These are phyloP conservation scores for Sternarchorhynchus goeldii DNA, from an alignment of 2,797 vertebrate species.

Conservation along the genomic window DNA sequence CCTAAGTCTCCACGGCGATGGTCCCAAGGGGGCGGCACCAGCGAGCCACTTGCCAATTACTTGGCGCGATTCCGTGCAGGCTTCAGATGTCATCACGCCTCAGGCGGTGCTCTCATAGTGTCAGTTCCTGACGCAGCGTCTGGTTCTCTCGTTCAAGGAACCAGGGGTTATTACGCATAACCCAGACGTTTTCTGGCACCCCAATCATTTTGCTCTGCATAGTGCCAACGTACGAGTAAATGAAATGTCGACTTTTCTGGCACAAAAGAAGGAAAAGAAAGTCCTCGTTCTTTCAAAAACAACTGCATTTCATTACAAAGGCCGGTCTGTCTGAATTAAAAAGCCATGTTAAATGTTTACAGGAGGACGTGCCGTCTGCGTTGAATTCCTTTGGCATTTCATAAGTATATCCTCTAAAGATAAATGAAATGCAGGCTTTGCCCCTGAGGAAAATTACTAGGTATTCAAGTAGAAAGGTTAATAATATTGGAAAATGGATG, in stretches of 20 bases:
- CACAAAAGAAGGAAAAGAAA: not conserved
- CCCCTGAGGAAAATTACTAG: constrained; percentile 29
- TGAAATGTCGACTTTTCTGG: not conserved
- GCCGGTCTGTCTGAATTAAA: constrained; percentile 1
- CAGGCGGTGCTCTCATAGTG: too few species aligned
- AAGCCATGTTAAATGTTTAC: constrained; percentile 15
- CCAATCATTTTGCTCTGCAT: not conserved
- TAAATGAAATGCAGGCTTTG: constrained; percentile 25
- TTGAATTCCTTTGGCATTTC: constrained; percentile 49
- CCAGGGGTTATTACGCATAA: too few species aligned
- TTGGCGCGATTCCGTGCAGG: too few species aligned
- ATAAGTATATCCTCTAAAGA: constrained; percentile 38
- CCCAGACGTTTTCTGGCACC: too few species aligned
- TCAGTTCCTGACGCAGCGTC: too few species aligned
- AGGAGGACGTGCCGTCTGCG: constrained; percentile 1
- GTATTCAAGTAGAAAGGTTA: constrained; percentile 49
- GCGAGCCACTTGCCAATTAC: too few species aligned
- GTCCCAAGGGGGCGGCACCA: too few species aligned
- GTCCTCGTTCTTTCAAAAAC: constrained; percentile 7
- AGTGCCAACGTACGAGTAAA: not conserved
- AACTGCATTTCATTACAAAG: not conserved
- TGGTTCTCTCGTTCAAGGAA: too few species aligned
- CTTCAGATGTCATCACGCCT: too few species aligned
- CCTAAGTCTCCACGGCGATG: too few species aligned
- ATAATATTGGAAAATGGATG: constrained; percentile 41